Base-by-base conservation (phyloP, 2,113 vertebrate species). In the Copsychus sechellarum region DNA sequence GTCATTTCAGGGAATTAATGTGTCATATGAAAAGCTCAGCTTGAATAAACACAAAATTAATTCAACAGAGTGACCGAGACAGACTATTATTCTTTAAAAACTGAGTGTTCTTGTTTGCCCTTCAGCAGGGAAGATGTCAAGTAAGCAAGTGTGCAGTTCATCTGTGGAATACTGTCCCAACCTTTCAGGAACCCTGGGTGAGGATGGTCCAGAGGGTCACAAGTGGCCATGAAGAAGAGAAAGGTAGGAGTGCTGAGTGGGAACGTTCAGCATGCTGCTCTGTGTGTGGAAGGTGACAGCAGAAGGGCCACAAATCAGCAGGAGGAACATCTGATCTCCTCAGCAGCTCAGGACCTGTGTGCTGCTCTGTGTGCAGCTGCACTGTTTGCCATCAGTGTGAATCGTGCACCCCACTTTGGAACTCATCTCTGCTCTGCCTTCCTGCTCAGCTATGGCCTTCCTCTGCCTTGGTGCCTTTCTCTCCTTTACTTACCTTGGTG, bases 51-150 rank as follows among this genome's bases (percentile, higher is more conserved):
- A 80, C 65, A 67, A 70, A 76, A 64, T n/a, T 47, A 88, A 81
- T 90, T 84, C 73, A 82, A 38, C 12, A 0, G 53, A 82, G 48
- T 0, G 0, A 87, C 23, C 9, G 9, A 81, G 78, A 76, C 34
- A 82, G 66, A 82, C 17, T 42, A 58, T 76, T 95, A 82, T 65
- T 92, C 71, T 80, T 92, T 67, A 90, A 24, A 92, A 89, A 91
- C 56, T 40, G 20, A 12, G 34, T 87, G 57, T 64, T 90, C 74
- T 74, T 60, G 34, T 82, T 93, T 89, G 79, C 20, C 31, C 62
- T 92, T 86, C 82, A 80, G 82, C 71, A 56, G 57, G 53, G 36
- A 93, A 92, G 50, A 36, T 11, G 53, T 51, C 48, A 51, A 80
- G 45, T 60, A 67, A 76, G 79, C 18, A 88, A 85, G 61, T 2